Evolutionary conservation across 2,888 invertebrate genomes (phyloP).

Genomic region (Eristalis tenax): DNA sequence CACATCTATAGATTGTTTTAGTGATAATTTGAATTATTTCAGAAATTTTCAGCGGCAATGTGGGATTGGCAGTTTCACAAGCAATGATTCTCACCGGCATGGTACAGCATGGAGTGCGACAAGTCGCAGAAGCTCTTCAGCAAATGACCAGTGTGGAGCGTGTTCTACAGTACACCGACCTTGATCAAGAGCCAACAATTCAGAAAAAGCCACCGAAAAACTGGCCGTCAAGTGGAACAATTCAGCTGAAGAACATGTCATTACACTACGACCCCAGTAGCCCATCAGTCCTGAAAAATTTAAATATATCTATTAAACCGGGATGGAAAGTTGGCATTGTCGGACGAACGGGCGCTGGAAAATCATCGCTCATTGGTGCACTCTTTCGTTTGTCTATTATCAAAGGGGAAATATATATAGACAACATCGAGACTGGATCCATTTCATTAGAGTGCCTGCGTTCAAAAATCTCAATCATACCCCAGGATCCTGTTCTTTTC

Average conservation of each 20-base stretch:
- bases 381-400: constrained; percentile 89
- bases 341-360: constrained; percentile 92
- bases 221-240: constrained; percentile 87
- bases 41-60: constrained; percentile 85
- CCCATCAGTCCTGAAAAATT: constrained; percentile 87
- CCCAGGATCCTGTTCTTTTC: constrained; percentile 83
- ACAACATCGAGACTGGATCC: constrained; percentile 84
- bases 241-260: constrained; percentile 83
- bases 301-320: constrained; percentile 86
- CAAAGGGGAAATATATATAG: constrained; percentile 87
- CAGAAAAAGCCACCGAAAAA: constrained; percentile 83
- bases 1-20: neutral
- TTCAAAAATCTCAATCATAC: constrained; percentile 83
- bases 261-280: constrained; percentile 84
- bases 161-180: constrained; percentile 87
- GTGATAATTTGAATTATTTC: neutral
- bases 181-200: constrained; percentile 83
- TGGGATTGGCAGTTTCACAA: constrained; percentile 87
- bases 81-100: constrained; percentile 87
- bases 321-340: constrained; percentile 89
- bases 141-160: constrained; percentile 89
- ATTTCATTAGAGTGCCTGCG: constrained; percentile 82
- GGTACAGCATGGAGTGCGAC: constrained; percentile 87
- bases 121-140: constrained; percentile 86
- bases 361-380: constrained; percentile 89